Percentiles rank a stretch among this genome's conserved stretches.
Conservation (phyloP, 2,888 invertebrate genomes). For the Phortica magna region DNA sequence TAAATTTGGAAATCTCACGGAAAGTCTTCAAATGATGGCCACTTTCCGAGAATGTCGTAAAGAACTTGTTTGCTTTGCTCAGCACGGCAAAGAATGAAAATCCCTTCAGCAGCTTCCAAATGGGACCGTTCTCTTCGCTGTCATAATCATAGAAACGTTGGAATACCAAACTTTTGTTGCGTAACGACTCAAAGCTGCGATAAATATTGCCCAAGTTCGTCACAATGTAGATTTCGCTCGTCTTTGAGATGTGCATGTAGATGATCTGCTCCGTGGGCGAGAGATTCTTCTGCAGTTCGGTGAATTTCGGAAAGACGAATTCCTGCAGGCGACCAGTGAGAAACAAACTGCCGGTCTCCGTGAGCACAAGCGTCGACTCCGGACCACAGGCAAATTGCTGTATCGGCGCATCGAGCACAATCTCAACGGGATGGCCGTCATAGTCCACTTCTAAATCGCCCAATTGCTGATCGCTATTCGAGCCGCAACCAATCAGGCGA, state of each 20-base stretch:
- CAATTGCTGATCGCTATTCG: slow-evolving; percentile 71
- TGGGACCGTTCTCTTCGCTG: slow-evolving; percentile 77
- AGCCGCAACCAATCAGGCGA: slow-evolving; percentile 76
- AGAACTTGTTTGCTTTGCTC: slow-evolving; percentile 76
- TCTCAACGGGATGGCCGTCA: slow-evolving; percentile 71
- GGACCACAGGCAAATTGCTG: slow-evolving; percentile 75
- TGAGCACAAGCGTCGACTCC: slow-evolving; percentile 75
- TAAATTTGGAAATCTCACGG: slow-evolving; percentile 77
- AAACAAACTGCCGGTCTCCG: slow-evolving; percentile 72
- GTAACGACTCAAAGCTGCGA: slow-evolving; percentile 74
- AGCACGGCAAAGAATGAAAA: slow-evolving; percentile 75
- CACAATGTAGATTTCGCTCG: slow-evolving; percentile 76
- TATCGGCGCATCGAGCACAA: slow-evolving; percentile 68
- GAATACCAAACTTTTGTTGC: slow-evolving; percentile 75
- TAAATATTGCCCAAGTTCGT: slow-evolving; percentile 76
- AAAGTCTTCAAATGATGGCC: slow-evolving; percentile 77
- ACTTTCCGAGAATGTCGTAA: slow-evolving; percentile 77
- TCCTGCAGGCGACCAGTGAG: slow-evolving; percentile 75
- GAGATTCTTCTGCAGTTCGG: slow-evolving; percentile 75
- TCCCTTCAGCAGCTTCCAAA: slow-evolving; percentile 75
- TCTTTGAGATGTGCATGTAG: slow-evolving; percentile 75
- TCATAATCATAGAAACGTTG: slow-evolving; percentile 77
- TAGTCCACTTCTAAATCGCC: slow-evolving; percentile 64
- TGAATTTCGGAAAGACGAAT: slow-evolving; percentile 74
- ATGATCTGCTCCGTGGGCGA: slow-evolving; percentile 72